Conservation (phyloP, 2,888 invertebrate species). For the Acleris sparsana region DNA sequence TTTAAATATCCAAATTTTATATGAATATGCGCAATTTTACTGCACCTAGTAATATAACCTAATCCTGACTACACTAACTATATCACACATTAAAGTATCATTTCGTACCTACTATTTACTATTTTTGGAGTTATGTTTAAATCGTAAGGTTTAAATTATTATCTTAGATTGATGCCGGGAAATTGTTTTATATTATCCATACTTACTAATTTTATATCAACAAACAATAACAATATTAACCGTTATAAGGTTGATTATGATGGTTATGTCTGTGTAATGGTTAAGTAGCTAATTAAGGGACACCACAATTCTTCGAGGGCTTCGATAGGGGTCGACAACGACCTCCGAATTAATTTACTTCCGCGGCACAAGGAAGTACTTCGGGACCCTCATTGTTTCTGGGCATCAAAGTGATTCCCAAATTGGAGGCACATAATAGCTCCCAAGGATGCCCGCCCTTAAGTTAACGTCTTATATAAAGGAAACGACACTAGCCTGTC, state of each 20-base stretch:
- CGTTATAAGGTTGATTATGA: not conserved
- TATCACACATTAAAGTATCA: no score
- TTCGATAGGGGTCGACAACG: constrained; percentile 25
- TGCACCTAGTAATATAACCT: no score
- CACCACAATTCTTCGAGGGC: constrained; percentile 20
- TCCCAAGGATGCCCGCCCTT: constrained; percentile 26
- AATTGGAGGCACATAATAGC: constrained; percentile 33
- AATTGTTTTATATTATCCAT: no score
- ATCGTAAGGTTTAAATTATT: no score
- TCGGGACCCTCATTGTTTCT: constrained; percentile 27
- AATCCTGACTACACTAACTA: no score
- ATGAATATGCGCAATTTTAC: no score
- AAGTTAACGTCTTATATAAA: constrained; percentile 28
- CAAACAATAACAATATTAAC: no score
- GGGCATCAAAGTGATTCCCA: constrained; percentile 35
- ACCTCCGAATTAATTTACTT: constrained; percentile 33
- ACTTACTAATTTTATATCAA: no score
- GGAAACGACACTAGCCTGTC: constrained; percentile 28
- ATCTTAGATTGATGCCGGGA: no score
- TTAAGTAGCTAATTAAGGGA: constrained; percentile 8
- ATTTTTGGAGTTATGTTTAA: no score
- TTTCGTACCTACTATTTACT: no score
- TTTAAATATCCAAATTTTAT: no score
- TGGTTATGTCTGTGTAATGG: not conserved
- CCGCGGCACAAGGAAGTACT: constrained; percentile 28